Conservation (phyloP, 2,888 invertebrate genomes). For the Agriopis aurantiaria region DNA sequence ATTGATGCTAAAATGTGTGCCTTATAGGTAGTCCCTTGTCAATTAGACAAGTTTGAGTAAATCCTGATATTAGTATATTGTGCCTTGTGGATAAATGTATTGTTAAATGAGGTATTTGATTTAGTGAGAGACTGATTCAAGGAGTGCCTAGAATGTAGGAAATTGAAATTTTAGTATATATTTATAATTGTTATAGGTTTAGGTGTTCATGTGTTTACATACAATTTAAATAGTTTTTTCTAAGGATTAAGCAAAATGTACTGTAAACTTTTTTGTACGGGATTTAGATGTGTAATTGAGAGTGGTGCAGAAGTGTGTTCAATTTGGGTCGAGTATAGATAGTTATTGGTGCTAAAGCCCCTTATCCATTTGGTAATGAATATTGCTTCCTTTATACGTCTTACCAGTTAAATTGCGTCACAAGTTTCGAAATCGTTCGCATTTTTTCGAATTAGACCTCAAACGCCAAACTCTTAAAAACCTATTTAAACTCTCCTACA, state of each 20-base stretch:
- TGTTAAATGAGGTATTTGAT: constrained; percentile 36
- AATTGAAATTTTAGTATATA: constrained; percentile 38
- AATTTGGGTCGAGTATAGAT: constrained; percentile 45
- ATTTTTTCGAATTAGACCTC: too few species aligned
- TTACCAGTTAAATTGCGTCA: background rate
- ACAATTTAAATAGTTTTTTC: constrained; percentile 20
- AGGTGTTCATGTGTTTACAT: constrained; percentile 23
- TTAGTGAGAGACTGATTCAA: constrained; percentile 44
- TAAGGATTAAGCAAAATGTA: constrained; percentile 17
- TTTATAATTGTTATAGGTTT: constrained; percentile 35
- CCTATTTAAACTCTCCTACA: too few species aligned
- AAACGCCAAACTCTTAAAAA: too few species aligned
- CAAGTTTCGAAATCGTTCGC: too few species aligned
- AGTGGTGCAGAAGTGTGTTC: constrained; percentile 46
- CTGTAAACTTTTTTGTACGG: constrained; percentile 29
- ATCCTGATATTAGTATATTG: constrained; percentile 35
- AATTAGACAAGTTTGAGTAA: constrained; percentile 47
- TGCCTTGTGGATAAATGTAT: constrained; percentile 43
- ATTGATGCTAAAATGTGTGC: constrained; percentile 61
- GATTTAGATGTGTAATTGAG: constrained; percentile 14
- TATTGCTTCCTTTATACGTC: constrained; percentile 12
- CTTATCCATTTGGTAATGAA: constrained; percentile 9
- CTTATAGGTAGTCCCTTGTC: constrained; percentile 59
- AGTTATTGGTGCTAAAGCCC: constrained; percentile 45
- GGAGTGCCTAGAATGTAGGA: constrained; percentile 42